Conservation (phyloP, 2,113 vertebrate species). For the Cacatua alba region DNA sequence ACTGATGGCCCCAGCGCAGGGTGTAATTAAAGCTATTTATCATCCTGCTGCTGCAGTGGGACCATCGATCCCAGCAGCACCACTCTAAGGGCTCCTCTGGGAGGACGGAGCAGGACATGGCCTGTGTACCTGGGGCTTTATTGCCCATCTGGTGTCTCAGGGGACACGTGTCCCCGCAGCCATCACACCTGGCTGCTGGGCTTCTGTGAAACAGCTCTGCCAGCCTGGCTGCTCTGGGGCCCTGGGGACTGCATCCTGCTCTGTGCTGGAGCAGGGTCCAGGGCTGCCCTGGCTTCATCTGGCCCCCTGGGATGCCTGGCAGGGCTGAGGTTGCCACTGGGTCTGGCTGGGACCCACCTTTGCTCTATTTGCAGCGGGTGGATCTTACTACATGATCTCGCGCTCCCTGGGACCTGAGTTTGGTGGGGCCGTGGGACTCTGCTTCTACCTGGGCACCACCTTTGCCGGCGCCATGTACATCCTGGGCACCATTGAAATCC, state of each 20-base stretch:
- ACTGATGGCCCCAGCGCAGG: neutral
- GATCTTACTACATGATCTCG: constrained; percentile 99
- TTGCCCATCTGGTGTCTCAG: neutral
- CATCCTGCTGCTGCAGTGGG: neutral
- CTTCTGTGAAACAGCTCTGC: neutral
- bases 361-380: constrained; percentile 83
- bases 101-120: neutral
- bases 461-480: constrained; percentile 99
- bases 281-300: neutral
- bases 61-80: neutral
- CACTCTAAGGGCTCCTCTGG: constrained; percentile 32
- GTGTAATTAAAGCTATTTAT: constrained; percentile 47
- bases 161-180: neutral
- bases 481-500: constrained; percentile 96
- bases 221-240: rapidly evolving
- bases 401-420: constrained; percentile 97
- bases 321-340: neutral
- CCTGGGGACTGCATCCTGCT: neutral
- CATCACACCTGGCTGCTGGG: neutral
- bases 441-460: constrained; percentile 98
- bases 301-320: neutral
- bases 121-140: neutral
- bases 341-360: neutral
- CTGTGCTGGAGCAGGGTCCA: rapidly evolving
- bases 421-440: constrained; percentile 96